A percentile compares a stretch with the other conserved stretches of the same genome.
These are phyloP conservation scores for Stegastes partitus DNA, from an alignment of 2,113 vertebrate genomes.

Conservation along the genomic window DNA sequence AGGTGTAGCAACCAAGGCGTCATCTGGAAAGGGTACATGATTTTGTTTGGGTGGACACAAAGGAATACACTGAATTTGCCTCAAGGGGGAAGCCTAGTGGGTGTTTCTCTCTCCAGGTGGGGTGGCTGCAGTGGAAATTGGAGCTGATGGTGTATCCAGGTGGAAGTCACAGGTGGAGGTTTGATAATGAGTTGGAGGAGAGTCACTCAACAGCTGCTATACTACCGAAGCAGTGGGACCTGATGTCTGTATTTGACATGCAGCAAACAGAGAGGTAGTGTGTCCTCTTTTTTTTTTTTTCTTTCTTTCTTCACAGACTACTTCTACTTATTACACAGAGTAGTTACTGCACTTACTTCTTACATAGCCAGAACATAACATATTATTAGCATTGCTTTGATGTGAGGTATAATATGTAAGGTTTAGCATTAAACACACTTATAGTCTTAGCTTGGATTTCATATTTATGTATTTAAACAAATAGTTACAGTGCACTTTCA, in stretches of 20 bases:
- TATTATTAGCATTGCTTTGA: no score
- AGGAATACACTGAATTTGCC: conserved; percentile 40
- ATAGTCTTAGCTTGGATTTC: no score
- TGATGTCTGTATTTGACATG: conserved; percentile 60
- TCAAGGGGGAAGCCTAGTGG: conserved; percentile 46
- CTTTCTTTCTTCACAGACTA: conserved; percentile 2
- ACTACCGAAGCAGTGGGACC: conserved; percentile 56
- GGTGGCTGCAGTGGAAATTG: conserved; percentile 61
- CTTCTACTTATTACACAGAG: no score
- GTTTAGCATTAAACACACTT: no score
- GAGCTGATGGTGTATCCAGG: conserved; percentile 72
- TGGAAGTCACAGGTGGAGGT: conserved; percentile 78
- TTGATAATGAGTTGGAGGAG: conserved; percentile 77
- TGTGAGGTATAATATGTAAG: no score
- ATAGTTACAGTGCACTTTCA: no score
- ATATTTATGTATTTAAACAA: no score
- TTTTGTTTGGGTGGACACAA: conserved; percentile 47
- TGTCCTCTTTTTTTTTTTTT: neutral
- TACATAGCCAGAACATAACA: neutral
- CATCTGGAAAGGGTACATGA: conserved; percentile 23
- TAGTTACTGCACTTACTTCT: neutral
- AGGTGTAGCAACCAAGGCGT: neutral
- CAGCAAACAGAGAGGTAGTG: conserved; percentile 42
- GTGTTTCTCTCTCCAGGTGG: conserved; percentile 65
- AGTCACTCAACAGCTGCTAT: conserved; percentile 75